These are phyloP conservation scores for Melanotaenia nigrans DNA, from an alignment of 2,797 vertebrate species.

Conservation along the genomic window DNA sequence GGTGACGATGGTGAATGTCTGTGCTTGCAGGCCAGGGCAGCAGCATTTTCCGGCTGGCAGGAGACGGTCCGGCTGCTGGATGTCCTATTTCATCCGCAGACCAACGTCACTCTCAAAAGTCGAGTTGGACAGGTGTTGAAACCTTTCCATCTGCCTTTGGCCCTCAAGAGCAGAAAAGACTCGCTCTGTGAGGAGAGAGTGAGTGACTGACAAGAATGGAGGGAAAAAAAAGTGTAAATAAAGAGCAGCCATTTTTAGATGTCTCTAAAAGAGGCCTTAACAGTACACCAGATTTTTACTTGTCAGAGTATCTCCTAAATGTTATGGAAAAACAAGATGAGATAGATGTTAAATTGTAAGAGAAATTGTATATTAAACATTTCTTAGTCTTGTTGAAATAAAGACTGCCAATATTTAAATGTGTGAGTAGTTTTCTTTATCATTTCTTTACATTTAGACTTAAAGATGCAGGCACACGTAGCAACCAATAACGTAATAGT, in stretches of 20 bases:
- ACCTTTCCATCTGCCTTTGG: slow-evolving; percentile 58
- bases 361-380: slow-evolving; percentile 87
- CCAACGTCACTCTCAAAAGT: slow-evolving; percentile 54
- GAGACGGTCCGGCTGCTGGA: slow-evolving; percentile 56
- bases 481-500: too few relatives aligned
- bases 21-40: slow-evolving; percentile 73
- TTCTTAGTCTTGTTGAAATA: slow-evolving; percentile 88
- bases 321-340: slow-evolving; percentile 77
- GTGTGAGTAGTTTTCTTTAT: slow-evolving; percentile 32
- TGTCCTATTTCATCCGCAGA: slow-evolving; percentile 44
- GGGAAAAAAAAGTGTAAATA: slow-evolving; percentile 80
- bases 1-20: slow-evolving; percentile 69
- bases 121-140: slow-evolving; percentile 58
- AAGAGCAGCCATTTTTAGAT: slow-evolving; percentile 81
- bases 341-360: slow-evolving; percentile 86
- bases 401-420: slow-evolving; percentile 88
- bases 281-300: slow-evolving; percentile 82
- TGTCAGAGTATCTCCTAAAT: slow-evolving; percentile 83
- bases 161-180: slow-evolving; percentile 68
- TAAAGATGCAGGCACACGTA: too few relatives aligned
- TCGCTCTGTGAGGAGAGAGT: slow-evolving; percentile 62
- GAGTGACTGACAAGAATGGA: slow-evolving; percentile 69
- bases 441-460: too few relatives aligned
- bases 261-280: slow-evolving; percentile 86
- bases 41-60: slow-evolving; percentile 45